Evolutionary conservation across 2,113 vertebrate genomes (phyloP).

Genomic region (Noturus placidus): DNA sequence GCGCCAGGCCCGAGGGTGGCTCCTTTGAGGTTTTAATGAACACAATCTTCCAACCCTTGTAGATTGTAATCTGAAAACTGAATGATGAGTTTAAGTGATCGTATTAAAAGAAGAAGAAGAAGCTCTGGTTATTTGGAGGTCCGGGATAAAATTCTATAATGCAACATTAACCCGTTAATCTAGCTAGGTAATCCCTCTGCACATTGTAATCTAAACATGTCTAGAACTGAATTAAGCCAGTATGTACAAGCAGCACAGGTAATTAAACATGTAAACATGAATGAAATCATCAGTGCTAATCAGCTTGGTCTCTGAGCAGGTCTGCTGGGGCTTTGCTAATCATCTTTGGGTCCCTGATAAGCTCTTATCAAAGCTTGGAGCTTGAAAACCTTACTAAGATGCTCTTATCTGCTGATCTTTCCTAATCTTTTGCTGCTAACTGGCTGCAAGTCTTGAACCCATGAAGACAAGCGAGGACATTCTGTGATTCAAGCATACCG

Average conservation of each 20-base stretch:
- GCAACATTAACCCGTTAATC: not conserved
- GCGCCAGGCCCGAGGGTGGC: not conserved
- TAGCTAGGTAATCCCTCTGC: not conserved
- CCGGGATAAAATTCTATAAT: not conserved
- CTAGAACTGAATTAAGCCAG: not conserved
- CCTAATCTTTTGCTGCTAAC: slow-evolving; percentile 6
- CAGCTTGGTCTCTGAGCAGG: slow-evolving; percentile 35
- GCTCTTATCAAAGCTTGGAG: slow-evolving; percentile 39
- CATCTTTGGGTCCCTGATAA: slow-evolving; percentile 43
- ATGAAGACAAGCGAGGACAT: not conserved
- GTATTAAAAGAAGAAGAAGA: not conserved
- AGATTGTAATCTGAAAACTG: slow-evolving; percentile 13
- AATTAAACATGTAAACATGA: slow-evolving; percentile 42
- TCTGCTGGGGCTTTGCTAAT: slow-evolving; percentile 33
- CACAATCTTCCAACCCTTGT: not conserved
- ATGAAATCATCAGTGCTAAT: slow-evolving; percentile 35
- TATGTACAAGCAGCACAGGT: slow-evolving; percentile 1
- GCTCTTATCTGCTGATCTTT: slow-evolving; percentile 32
- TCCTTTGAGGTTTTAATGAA: slow-evolving; percentile 3
- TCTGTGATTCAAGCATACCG: not conserved
- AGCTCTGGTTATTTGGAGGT: not conserved
- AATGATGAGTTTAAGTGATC: slow-evolving; percentile 12
- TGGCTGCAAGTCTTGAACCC: not conserved
- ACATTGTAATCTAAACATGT: slow-evolving; percentile 22
- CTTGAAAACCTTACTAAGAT: slow-evolving; percentile 32